These are phyloP conservation scores for Teleogryllus occipitalis DNA, from an alignment of 1,140 invertebrate genomes.

Conservation along the genomic window DNA sequence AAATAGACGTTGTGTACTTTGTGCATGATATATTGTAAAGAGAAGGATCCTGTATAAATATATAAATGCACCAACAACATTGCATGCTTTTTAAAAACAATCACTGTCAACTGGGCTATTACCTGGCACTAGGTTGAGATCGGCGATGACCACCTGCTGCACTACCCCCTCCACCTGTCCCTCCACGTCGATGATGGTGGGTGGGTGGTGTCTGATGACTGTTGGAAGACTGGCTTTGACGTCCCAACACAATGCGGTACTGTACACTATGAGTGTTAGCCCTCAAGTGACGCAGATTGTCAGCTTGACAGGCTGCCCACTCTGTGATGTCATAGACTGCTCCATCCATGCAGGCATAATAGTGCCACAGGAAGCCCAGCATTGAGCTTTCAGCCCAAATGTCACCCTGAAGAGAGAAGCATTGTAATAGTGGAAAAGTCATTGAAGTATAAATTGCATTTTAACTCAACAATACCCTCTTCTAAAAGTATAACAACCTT, in stretches of 20 bases:
- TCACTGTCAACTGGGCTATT: no score
- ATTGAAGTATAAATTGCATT: no score
- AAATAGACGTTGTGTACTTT: no score
- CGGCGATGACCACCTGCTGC: neutral
- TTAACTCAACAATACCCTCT: no score
- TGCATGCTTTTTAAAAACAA: no score
- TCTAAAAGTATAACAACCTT: no score
- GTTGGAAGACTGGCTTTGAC: constrained; percentile 23
- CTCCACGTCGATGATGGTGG: neutral
- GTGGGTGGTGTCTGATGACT: neutral
- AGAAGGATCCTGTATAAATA: no score
- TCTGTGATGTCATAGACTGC: constrained; percentile 90
- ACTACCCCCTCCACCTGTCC: neutral
- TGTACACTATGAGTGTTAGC: constrained; percentile 86
- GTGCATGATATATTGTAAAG: no score
- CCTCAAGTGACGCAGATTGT: constrained; percentile 66
- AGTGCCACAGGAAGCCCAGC: constrained; percentile 83
- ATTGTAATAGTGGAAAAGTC: no score
- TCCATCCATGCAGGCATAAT: constrained; percentile 94
- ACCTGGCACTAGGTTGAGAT: neutral
- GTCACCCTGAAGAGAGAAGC: constrained; percentile 59
- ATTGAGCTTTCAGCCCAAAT: constrained; percentile 89
- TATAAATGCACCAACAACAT: no score
- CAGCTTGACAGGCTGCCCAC: constrained; percentile 88
- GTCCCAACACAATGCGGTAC: constrained; percentile 79